Evolutionary conservation across 2,888 invertebrate species (phyloP).

Genomic region (Rhopalosiphum nymphaeae): DNA sequence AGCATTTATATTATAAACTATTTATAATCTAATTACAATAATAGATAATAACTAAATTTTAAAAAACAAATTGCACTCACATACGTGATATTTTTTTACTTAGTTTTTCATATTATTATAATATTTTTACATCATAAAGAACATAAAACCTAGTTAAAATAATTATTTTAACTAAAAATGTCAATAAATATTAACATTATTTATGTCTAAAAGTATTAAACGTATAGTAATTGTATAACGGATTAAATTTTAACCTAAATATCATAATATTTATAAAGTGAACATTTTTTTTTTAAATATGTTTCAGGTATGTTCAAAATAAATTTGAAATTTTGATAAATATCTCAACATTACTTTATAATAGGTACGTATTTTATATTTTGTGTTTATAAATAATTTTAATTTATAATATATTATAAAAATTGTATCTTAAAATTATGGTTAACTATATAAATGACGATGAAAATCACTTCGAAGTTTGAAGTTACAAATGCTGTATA

Average conservation of each 20-base stretch:
- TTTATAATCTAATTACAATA: neutral
- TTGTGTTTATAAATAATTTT: neutral
- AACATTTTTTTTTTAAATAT: neutral
- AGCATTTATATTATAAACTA: neutral
- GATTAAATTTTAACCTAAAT: neutral
- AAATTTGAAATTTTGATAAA: neutral
- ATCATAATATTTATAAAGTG: neutral
- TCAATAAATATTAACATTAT: neutral
- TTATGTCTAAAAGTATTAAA: neutral
- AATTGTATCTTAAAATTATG: neutral
- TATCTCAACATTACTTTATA: neutral
- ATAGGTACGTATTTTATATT: neutral
- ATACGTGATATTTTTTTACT: neutral
- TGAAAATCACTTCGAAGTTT: neutral
- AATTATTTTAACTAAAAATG: neutral
- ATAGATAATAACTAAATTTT: neutral
- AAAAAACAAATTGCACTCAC: too few relatives aligned
- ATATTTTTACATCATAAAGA: neutral
- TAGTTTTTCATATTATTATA: neutral
- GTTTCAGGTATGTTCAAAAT: neutral
- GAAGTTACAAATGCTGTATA: neutral
- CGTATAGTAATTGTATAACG: neutral
- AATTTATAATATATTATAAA: neutral
- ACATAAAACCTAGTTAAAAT: neutral
- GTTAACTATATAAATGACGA: neutral